A percentile compares a stretch with the other conserved stretches of the same genome.
Evolutionary conservation across 2,113 vertebrate species (phyloP).

Genomic region (Calidris pygmaea): DNA sequence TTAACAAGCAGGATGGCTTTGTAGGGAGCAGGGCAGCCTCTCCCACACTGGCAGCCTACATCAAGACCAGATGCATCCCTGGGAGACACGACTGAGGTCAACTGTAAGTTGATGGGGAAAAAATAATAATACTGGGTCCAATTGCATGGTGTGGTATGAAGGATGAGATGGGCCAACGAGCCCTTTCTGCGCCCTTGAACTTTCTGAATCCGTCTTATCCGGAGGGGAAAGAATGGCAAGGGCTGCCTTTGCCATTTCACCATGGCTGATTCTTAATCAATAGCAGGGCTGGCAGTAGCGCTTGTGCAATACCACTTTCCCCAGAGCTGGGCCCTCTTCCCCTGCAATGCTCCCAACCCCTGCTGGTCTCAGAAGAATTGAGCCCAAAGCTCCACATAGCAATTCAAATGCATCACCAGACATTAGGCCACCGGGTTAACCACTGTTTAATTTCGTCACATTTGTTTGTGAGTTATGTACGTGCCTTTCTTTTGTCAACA

Average conservation of each 20-base stretch:
- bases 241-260: slow-evolving; percentile 37
- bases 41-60: background rate
- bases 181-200: background rate
- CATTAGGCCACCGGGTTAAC: slow-evolving; percentile 63
- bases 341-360: slow-evolving; percentile 66
- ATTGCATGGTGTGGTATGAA: background rate
- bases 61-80: slow-evolving; percentile 2
- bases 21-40: background rate
- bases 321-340: slow-evolving; percentile 43
- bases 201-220: background rate
- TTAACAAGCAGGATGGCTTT: background rate
- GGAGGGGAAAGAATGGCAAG: background rate
- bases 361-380: slow-evolving; percentile 65
- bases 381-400: slow-evolving; percentile 59
- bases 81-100: background rate
- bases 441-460: slow-evolving; percentile 64
- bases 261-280: slow-evolving; percentile 59
- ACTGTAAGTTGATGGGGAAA: background rate
- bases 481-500: slow-evolving; percentile 67
- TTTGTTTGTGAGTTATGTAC: slow-evolving; percentile 68
- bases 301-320: slow-evolving; percentile 66
- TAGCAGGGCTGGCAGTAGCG: slow-evolving; percentile 58
- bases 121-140: background rate
- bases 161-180: background rate
- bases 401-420: slow-evolving; percentile 60